phyloP scores from a whole-genome alignment of 2,888 invertebrate genomes.

The Furcula furcula region DNA sequence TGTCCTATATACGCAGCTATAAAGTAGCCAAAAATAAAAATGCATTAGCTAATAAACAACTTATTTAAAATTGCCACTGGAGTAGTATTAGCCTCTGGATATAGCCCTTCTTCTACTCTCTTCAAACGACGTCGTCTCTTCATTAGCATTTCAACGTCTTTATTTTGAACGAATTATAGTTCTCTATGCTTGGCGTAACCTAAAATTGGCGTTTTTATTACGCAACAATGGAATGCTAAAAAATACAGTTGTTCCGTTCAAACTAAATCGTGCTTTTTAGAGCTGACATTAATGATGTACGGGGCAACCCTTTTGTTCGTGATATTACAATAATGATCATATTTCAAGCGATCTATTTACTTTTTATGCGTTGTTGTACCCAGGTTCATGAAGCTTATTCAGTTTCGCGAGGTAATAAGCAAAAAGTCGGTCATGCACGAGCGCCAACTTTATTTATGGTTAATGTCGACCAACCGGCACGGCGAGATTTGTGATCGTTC shows the following conservation, averaged over 20 bases:
- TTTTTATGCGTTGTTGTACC: slow-evolving; percentile 40
- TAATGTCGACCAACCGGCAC: slow-evolving; percentile 21
- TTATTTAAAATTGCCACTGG: too few species aligned
- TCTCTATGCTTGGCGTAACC: too few species aligned
- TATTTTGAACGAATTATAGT: too few species aligned
- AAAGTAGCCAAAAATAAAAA: too few species aligned
- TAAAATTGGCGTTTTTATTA: background rate
- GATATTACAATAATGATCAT: slow-evolving; percentile 41
- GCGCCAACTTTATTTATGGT: slow-evolving; percentile 35
- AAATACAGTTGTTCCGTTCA: slow-evolving; percentile 13
- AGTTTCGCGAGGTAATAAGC: slow-evolving; percentile 44
- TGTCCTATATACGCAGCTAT: too few species aligned
- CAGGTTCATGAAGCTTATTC: slow-evolving; percentile 32
- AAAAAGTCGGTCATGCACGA: slow-evolving; percentile 47
- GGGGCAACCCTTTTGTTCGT: slow-evolving; percentile 37
- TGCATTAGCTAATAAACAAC: too few species aligned
- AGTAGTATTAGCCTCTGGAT: too few species aligned
- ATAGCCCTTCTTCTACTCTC: too few species aligned
- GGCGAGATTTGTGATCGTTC: slow-evolving; percentile 31
- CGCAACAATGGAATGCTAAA: slow-evolving; percentile 1
- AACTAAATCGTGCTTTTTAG: slow-evolving; percentile 27
- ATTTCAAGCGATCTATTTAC: slow-evolving; percentile 44
- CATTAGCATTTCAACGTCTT: too few species aligned
- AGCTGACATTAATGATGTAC: slow-evolving; percentile 31
- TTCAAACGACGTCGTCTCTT: too few species aligned